Percentiles rank a stretch among this genome's conserved stretches.
These are phyloP conservation scores for Sebastes diploproa DNA, from an alignment of 2,797 vertebrate species.

Conservation along the genomic window DNA sequence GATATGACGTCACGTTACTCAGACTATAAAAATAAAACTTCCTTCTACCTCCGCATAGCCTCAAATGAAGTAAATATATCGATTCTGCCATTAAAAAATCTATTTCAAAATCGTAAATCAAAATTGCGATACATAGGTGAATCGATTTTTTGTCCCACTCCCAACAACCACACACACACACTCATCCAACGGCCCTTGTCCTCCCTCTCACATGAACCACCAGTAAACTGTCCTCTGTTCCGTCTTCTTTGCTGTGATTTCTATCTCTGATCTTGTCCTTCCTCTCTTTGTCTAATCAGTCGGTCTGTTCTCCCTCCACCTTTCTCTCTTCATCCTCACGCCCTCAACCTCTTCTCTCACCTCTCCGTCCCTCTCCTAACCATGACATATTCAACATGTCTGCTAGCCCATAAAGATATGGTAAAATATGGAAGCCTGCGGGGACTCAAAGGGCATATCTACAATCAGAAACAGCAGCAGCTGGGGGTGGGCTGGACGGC, in stretches of 20 bases:
- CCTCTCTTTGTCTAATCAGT: neutral
- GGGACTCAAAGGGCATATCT: constrained; percentile 64
- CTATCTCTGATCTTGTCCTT: neutral
- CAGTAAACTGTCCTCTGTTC: neutral
- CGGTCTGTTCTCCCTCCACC: neutral
- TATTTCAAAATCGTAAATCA: no score
- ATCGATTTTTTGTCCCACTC: no score
- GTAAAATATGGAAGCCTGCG: constrained; percentile 75
- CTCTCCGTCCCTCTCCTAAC: constrained; percentile 6
- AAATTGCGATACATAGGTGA: no score
- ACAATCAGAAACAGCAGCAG: constrained; percentile 49
- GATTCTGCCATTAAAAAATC: no score
- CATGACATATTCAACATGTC: constrained; percentile 54
- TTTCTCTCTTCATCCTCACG: neutral
- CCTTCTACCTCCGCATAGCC: no score
- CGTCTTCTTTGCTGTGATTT: neutral
- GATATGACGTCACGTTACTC: no score
- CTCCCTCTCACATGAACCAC: neutral
- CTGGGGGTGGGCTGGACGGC: constrained; percentile 37
- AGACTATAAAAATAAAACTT: no score
- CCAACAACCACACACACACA: neutral
- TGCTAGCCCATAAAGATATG: constrained; percentile 62
- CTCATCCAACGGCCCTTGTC: neutral
- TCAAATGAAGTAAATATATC: no score
- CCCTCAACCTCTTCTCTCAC: neutral